A percentile compares a stretch with the other conserved stretches of the same genome.
Conservation (phyloP, 2,113 vertebrate genomes). For the Spea bombifrons region DNA sequence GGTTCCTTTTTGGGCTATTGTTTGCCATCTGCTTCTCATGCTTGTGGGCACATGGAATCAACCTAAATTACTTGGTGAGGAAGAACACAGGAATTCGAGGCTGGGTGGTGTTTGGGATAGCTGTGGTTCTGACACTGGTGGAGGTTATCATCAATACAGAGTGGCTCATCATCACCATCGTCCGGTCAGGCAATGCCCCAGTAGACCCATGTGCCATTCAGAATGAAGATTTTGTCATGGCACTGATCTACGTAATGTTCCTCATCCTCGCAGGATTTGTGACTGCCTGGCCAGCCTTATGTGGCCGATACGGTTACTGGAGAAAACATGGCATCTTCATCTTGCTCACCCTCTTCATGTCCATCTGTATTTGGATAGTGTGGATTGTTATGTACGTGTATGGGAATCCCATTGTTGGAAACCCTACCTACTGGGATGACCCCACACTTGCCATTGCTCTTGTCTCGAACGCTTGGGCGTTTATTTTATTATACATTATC, state of each 20-base stretch:
- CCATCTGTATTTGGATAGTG: slow-evolving; percentile 80
- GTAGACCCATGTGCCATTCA: slow-evolving; percentile 67
- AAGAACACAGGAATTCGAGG: slow-evolving; percentile 63
- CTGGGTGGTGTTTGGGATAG: slow-evolving; percentile 71
- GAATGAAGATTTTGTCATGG: slow-evolving; percentile 89
- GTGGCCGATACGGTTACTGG: slow-evolving; percentile 74
- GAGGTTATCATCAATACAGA: slow-evolving; percentile 90
- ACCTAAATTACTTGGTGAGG: slow-evolving; percentile 75
- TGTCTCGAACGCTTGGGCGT: slow-evolving; percentile 79
- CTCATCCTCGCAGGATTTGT: slow-evolving; percentile 69
- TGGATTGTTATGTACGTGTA: slow-evolving; percentile 91
- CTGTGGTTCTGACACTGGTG: slow-evolving; percentile 74
- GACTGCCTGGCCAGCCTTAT: slow-evolving; percentile 65
- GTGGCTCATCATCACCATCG: slow-evolving; percentile 90
- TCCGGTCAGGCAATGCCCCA: slow-evolving; percentile 44
- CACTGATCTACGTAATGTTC: slow-evolving; percentile 87
- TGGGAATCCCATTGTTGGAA: slow-evolving; percentile 62
- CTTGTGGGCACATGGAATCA: slow-evolving; percentile 76
- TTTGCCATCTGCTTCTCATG: slow-evolving; percentile 88
- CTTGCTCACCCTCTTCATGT: slow-evolving; percentile 68
- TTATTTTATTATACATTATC: slow-evolving; percentile 79
- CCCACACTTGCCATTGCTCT: slow-evolving; percentile 87
- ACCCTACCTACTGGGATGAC: slow-evolving; percentile 75
- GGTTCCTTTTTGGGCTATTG: slow-evolving; percentile 90
- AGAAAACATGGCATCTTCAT: slow-evolving; percentile 69